These are phyloP conservation scores for Eulemur rubriventer DNA, from an alignment of 2,797 vertebrate genomes.

Conservation along the genomic window DNA sequence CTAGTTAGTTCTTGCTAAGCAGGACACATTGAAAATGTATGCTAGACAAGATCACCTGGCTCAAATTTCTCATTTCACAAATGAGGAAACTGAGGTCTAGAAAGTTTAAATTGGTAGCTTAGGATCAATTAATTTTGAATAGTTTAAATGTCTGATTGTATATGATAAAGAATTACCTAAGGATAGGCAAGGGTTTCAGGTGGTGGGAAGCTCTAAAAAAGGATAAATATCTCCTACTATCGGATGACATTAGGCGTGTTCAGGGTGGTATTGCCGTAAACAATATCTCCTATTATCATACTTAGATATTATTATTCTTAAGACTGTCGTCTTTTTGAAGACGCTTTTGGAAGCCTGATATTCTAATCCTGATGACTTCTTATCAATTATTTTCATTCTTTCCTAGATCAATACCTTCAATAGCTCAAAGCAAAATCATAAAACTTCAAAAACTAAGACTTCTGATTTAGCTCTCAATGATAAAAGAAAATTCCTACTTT, in stretches of 20 bases:
- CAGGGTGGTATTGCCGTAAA: no score
- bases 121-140: background rate
- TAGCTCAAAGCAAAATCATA: background rate
- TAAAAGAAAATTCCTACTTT: background rate
- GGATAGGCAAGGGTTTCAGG: background rate
- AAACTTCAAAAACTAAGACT: background rate
- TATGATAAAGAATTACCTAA: background rate
- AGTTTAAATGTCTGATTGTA: background rate
- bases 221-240: background rate
- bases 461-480: background rate
- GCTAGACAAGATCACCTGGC: background rate
- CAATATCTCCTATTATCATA: background rate
- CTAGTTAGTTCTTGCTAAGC: background rate
- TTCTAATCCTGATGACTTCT: background rate
- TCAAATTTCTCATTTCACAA: background rate
- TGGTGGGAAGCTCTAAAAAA: background rate
- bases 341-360: background rate
- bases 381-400: background rate
- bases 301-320: background rate
- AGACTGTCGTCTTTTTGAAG: background rate
- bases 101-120: background rate
- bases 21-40: background rate
- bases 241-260: no score
- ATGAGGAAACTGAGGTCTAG: background rate
- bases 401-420: background rate